Evolutionary conservation across 2,797 vertebrate genomes (phyloP).

Genomic region (Geotrypetes seraphini): DNA sequence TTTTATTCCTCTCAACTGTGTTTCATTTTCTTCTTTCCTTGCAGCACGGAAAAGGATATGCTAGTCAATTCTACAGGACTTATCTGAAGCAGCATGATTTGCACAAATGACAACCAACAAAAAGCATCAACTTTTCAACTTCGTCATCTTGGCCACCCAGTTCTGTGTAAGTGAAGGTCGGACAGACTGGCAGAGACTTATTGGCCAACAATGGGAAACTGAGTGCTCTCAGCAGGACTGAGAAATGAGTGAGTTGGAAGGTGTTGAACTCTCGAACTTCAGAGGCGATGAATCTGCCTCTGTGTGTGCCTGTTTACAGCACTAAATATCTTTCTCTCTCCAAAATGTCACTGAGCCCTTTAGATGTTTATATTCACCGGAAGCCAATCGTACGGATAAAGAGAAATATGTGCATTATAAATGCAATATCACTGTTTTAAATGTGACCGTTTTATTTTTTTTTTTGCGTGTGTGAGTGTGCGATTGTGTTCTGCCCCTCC

Average conservation of each 20-base stretch:
- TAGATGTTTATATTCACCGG: constrained; percentile 85
- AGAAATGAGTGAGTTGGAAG: constrained; percentile 77
- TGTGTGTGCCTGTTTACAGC: constrained; percentile 98
- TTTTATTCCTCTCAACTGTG: constrained; percentile 42
- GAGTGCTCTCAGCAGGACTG: constrained; percentile 93
- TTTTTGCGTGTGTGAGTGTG: too few relatives aligned
- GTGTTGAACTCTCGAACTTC: constrained; percentile 67
- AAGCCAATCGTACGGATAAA: constrained; percentile 88
- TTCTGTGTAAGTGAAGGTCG: constrained; percentile 69
- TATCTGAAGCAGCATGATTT: constrained; percentile 91
- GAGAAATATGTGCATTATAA: constrained; percentile 88
- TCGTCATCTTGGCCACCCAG: constrained; percentile 73
- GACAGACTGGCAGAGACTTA: constrained; percentile 57
- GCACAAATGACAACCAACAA: constrained; percentile 78
- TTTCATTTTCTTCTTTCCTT: constrained; percentile 55
- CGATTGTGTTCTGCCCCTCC: constrained; percentile 86
- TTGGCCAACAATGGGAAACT: constrained; percentile 63
- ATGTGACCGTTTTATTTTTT: constrained; percentile 96
- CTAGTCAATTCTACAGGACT: constrained; percentile 92
- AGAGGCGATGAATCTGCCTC: constrained; percentile 63
- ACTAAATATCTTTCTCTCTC: constrained; percentile 77
- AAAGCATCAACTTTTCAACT: constrained; percentile 80
- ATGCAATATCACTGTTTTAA: constrained; percentile 95
- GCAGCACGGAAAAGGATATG: constrained; percentile 96
- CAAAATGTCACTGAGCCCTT: constrained; percentile 88